Evolutionary conservation across 2,797 vertebrate species (phyloP), one percentile per base, ranked within the genome.

Genomic region (Brotula barbata): DNA sequence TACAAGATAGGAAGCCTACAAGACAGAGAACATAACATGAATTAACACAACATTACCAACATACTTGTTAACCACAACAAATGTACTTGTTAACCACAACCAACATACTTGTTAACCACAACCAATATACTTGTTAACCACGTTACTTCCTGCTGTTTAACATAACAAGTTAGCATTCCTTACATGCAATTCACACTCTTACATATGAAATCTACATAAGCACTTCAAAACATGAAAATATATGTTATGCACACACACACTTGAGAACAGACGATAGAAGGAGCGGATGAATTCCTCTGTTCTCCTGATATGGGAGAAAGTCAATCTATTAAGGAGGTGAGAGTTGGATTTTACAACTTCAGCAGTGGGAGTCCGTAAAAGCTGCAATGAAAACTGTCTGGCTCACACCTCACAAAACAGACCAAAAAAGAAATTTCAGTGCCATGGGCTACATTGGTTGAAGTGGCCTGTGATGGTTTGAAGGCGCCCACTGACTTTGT

Each of bases 1-100:
- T 0, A 99, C 96, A 49, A 99, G 90, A 87, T 99, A 99, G 7
- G 96, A 95, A 1, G 97, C 94, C 97, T 99, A 52, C 19, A 77
- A 43, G 68, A 69, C 23, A 75, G 34, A 56, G 53, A 65, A 62
- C 20, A 75, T 28, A 43, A 45, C 10, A 53, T 20, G 16, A 6
- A 50, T 45, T 11, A 36, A 36, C 34, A 36, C 9, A 36, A 12
- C 31, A 33, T 25, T 2, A 21, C 1, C 41, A 16, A 51, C 21
- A 15, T n/a, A 21, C 41, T 15, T 15, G 20, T 63, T 50, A 36
- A n/a, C 2, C 7, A 36, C 2, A 2, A 43, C 4, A 53, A 13
- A 21, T n/a, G n/a, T n/a, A n/a, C n/a, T n/a, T n/a, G n/a, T n/a
- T n/a, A n/a, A n/a, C n/a, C n/a, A n/a, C n/a, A n/a, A n/a, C n/a